Percentiles rank a stretch among this genome's conserved stretches.
Evolutionary conservation across 2,888 invertebrate species (phyloP).

Genomic region (Neoascia interrupta): DNA sequence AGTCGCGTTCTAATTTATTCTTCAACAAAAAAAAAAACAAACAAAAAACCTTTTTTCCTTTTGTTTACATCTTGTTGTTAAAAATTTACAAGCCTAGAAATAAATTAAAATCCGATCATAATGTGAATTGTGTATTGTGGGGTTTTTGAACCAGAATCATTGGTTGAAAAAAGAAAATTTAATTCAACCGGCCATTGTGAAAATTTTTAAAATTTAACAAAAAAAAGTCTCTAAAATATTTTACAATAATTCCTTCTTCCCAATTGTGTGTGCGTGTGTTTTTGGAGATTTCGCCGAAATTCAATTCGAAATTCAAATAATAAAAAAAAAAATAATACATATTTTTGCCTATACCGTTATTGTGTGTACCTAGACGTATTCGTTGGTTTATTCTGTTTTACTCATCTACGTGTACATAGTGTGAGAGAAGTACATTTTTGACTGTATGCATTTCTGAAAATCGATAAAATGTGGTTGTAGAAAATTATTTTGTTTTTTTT

Average conservation of each 20-base stretch:
- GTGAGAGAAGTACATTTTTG: slow-evolving; percentile 44
- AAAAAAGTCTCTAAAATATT: background rate
- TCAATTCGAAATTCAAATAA: no score
- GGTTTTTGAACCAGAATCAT: background rate
- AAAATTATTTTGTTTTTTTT: slow-evolving; percentile 20
- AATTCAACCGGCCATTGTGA: slow-evolving; percentile 3
- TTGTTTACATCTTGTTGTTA: slow-evolving; percentile 13
- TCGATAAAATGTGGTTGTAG: slow-evolving; percentile 68
- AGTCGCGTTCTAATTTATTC: slow-evolving; percentile 54
- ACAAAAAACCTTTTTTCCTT: background rate
- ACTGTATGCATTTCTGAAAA: slow-evolving; percentile 69
- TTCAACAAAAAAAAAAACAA: background rate
- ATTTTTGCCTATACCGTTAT: background rate
- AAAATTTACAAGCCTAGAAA: no score
- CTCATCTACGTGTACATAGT: slow-evolving; percentile 52
- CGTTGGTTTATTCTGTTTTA: slow-evolving; percentile 18
- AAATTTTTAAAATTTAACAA: background rate
- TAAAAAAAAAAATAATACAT: no score
- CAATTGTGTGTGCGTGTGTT: no score
- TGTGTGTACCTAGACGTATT: slow-evolving; percentile 59
- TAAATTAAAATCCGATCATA: background rate
- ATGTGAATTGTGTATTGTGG: slow-evolving; percentile 16
- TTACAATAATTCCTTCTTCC: no score
- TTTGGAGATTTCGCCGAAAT: no score
- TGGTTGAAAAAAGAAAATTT: slow-evolving; percentile 9